phyloP scores from a whole-genome alignment of 2,888 invertebrate genomes.

The Ypsolopha sequella region DNA sequence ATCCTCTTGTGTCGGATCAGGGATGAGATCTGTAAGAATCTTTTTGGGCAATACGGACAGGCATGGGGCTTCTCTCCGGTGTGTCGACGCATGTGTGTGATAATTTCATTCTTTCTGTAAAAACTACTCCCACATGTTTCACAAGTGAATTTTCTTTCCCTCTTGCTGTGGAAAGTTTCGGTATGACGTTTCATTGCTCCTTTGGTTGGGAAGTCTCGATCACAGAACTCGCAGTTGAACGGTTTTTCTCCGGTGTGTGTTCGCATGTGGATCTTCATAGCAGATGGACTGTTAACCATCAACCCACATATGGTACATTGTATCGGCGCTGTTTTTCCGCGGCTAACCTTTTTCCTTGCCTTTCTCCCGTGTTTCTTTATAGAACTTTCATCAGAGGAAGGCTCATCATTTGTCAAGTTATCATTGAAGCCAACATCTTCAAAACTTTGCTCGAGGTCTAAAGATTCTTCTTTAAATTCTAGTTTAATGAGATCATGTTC shows the following conservation, averaged over 20 bases:
- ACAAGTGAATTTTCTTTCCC: conserved; percentile 48
- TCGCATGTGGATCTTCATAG: conserved; percentile 46
- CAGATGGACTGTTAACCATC: conserved; percentile 34
- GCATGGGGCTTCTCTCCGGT: conserved; percentile 48
- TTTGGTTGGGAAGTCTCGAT: conserved; percentile 34
- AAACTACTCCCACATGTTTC: conserved; percentile 57
- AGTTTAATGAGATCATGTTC: not conserved
- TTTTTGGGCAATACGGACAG: conserved; percentile 42
- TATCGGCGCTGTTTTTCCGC: conserved; percentile 26
- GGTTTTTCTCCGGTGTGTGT: conserved; percentile 58
- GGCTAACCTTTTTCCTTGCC: not conserved
- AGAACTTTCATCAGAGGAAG: no score
- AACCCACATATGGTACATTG: conserved; percentile 46
- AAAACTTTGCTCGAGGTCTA: no score
- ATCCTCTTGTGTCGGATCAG: conserved; percentile 48
- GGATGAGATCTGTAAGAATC: conserved; percentile 47
- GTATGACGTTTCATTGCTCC: conserved; percentile 45
- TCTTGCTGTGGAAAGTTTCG: conserved; percentile 31
- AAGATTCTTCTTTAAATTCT: conserved; percentile 2
- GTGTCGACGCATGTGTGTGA: conserved; percentile 49
- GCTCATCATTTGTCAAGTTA: no score
- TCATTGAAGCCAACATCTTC: no score
- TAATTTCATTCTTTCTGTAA: conserved; percentile 45
- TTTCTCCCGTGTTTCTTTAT: not conserved
- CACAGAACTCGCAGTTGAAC: conserved; percentile 36